These are phyloP conservation scores for Catocala nupta DNA, from an alignment of 2,888 invertebrate species.

Conservation along the genomic window DNA sequence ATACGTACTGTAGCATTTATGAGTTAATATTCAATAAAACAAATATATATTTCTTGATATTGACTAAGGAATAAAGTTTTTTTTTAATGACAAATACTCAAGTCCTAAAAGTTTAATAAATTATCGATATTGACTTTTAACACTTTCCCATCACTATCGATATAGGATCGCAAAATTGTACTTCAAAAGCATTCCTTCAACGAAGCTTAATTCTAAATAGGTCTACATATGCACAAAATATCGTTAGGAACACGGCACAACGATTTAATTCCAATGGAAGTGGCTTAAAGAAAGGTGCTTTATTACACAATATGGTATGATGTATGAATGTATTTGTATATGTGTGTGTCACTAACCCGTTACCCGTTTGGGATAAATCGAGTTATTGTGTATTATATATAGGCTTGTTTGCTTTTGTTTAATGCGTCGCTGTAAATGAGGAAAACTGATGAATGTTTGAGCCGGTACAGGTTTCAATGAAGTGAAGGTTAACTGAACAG, in stretches of 20 bases:
- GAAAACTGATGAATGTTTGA: background rate
- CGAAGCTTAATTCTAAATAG: constrained; percentile 65
- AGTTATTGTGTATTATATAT: constrained; percentile 23
- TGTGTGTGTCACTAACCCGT: constrained; percentile 17
- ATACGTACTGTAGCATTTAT: too few relatives aligned
- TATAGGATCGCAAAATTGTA: constrained; percentile 66
- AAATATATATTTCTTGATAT: too few relatives aligned
- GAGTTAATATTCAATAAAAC: too few relatives aligned
- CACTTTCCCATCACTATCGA: constrained; percentile 53
- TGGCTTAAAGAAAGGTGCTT: constrained; percentile 30
- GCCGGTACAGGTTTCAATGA: too few relatives aligned
- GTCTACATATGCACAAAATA: constrained; percentile 62
- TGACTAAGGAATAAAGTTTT: too few relatives aligned
- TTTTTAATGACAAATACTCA: too few relatives aligned
- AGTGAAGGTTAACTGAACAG: too few relatives aligned
- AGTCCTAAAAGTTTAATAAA: background rate
- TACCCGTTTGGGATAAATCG: constrained; percentile 31
- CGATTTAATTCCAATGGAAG: constrained; percentile 40
- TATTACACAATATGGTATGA: constrained; percentile 37
- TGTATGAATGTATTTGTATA: constrained; percentile 26
- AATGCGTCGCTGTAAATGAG: constrained; percentile 2
- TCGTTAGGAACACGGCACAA: constrained; percentile 37
- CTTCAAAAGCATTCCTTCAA: constrained; percentile 71
- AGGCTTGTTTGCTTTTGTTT: constrained; percentile 21
- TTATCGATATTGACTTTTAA: constrained; percentile 35